Evolutionary conservation across 2,113 vertebrate genomes (phyloP), one percentile per base, ranked within the genome.

Genomic region (Pandion haliaetus): DNA sequence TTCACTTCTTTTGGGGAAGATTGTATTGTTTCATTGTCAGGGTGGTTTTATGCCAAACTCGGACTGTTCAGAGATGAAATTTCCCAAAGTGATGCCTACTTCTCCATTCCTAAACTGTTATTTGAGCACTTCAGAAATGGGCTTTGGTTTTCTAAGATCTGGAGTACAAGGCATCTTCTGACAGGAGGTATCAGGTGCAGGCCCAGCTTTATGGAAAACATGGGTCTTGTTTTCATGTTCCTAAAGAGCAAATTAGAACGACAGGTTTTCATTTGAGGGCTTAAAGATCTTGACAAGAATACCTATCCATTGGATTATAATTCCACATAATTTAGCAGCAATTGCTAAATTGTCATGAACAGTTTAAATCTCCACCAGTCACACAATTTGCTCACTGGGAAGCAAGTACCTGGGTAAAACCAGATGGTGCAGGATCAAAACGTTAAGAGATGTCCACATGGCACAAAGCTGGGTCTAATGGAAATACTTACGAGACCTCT

Each of bases 301-400:
- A 45, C 42, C 29, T 83, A 20, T 66, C 55, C 36, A 19, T 42
- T 69, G 47, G 47, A 81, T 92, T 83, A 77, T 49, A 92, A 80
- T 62, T 92, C 82, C 76, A 88, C 52, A 74, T 86, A 29, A 71
- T 77, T 94, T 92, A 63, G 86, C 88, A 96, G 67, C 32, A 88
- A 71, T 83, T 63, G 34, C 79, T 74, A 70, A 86, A 31, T 74
- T 88, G 82, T 87, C 92, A 78, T 3, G n/a, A 96, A 55, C 57
- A 90, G 45, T 97, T 94, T 70, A 94, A 77, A 87, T 71, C 63
- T 90, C n/a, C 42, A 80, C 45, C 26, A 92, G 79, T 88, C 79
- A 77, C 82, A 67, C 32, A 78, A 78, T 62, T 92, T 90, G 7
- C 26, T 86, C 15, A 14, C 3, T 72, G 78, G 61, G 23, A 94